A percentile compares a stretch with the other conserved stretches of the same genome.
Conservation (phyloP, 2,797 vertebrate species). For the Lates japonicus region DNA sequence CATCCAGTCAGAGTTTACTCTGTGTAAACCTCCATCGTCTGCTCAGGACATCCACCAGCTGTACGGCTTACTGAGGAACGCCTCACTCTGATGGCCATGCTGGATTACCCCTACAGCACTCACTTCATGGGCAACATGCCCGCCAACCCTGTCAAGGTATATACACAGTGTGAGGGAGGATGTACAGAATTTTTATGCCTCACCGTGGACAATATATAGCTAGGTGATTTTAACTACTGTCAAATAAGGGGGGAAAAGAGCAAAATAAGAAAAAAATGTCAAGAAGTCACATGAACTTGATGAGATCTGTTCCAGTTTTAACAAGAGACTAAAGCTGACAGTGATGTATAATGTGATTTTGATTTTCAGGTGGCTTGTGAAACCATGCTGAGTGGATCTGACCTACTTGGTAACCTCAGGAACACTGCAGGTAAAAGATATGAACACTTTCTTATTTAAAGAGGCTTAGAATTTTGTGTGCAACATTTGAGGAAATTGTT, state of each 20-base stretch:
- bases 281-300: not conserved
- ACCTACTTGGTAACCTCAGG: conserved; percentile 87
- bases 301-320: not conserved
- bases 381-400: conserved; percentile 83
- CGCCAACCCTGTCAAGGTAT: conserved; percentile 92
- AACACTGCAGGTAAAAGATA: conserved; percentile 86
- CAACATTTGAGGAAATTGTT: not conserved
- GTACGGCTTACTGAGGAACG: conserved; percentile 91
- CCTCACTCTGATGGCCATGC: conserved; percentile 94
- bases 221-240: no score
- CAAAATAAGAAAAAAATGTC: not conserved
- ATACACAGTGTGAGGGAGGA: not conserved
- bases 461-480: no score
- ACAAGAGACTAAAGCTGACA: not conserved
- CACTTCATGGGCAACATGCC: conserved; percentile 90
- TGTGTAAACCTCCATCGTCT: conserved; percentile 85
- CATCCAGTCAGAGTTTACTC: conserved; percentile 85
- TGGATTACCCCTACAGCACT: conserved; percentile 94
- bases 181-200: no score
- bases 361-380: conserved; percentile 89
- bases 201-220: no score
- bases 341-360: not conserved
- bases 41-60: conserved; percentile 89
- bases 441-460: not conserved
- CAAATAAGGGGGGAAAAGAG: no score